Base-by-base conservation (phyloP, 1,140 invertebrate genomes). In the Portunus trituberculatus region DNA sequence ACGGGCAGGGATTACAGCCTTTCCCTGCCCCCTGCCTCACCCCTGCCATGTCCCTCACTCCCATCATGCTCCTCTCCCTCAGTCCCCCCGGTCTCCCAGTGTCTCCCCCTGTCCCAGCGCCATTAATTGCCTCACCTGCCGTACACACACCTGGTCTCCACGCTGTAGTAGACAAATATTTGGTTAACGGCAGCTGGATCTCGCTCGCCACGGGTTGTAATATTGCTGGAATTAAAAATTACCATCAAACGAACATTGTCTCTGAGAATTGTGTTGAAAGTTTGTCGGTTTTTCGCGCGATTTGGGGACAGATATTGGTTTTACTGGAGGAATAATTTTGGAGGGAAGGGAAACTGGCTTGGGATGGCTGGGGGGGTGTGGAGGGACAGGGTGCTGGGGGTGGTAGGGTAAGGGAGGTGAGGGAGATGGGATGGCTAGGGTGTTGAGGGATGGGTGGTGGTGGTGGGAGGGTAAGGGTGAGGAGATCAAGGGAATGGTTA, bases 91-190 rank as follows among this genome's bases (percentile, higher is more conserved):
- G 0, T 2, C n/a, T n/a, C n/a, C 67, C 67, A 7, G 7, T 25
- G 8, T 20, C 10, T 25, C 59, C 20, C 59, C 20, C 20, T 20
- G 3, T n/a, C 20, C n/a, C 4, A 0, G 4, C 8, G 67, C n/a
- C 67, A 76, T 76, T 76, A 76, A 76, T 76, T 76, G 67, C 67
- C 25, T 76, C 67, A 76, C 67, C 67, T 76, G 67, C 67, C 67
- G 20, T 76, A 25, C n/a, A n/a, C 1, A n/a, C 67, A 76, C 67
- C 67, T 76, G 67, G 67, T 76, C 67, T n/a, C 67, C 67, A n/a
- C 67, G 67, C 25, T 76, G 20, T 7, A n/a, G 20, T 20, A n/a
- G 67, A 76, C 67, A 76, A 76, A 76, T 76, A 76, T 76, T 25
- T 7, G 67, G 20, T 76, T 20, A 76, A 76, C 20, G 16, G 67